A percentile compares a stretch with the other conserved stretches of the same genome.
Evolutionary conservation across 2,797 vertebrate species (phyloP).

Genomic region (Amblyraja radiata): DNA sequence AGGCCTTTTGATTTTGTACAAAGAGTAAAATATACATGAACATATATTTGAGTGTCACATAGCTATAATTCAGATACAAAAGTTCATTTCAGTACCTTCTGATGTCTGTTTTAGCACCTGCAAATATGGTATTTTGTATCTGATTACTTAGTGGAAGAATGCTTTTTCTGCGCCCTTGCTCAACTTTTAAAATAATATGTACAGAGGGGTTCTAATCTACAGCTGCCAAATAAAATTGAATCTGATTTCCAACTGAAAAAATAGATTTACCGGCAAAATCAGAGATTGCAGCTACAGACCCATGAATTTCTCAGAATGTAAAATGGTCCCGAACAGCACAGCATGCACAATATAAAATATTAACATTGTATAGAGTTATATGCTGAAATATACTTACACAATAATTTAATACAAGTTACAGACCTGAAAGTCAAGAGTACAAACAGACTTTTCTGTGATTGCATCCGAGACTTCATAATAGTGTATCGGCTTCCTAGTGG

Average conservation of each 20-base stretch:
- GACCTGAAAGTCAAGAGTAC: too few relatives aligned
- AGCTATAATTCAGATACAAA: constrained; percentile 16
- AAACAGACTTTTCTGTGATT: too few relatives aligned
- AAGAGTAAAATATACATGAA: not conserved
- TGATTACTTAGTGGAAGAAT: not conserved
- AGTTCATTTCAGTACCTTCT: constrained; percentile 13
- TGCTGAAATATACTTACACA: not conserved
- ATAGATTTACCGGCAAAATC: not conserved
- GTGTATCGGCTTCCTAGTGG: not conserved
- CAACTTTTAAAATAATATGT: not conserved
- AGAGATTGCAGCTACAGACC: not conserved
- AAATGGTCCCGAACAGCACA: not conserved
- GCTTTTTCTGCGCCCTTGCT: not conserved
- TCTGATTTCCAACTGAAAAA: not conserved
- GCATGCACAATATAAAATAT: not conserved
- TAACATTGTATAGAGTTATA: not conserved
- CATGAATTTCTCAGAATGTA: not conserved
- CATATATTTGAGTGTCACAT: not conserved
- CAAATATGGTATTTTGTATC: not conserved
- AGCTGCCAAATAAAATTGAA: not conserved
- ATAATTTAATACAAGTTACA: not conserved
- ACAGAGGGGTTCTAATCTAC: not conserved
- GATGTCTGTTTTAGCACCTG: not conserved
- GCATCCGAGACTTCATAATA: too few relatives aligned
- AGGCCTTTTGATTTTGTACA: not conserved